Base-by-base conservation (phyloP, 2,113 vertebrate genomes). In the Eretmochelys imbricata region DNA sequence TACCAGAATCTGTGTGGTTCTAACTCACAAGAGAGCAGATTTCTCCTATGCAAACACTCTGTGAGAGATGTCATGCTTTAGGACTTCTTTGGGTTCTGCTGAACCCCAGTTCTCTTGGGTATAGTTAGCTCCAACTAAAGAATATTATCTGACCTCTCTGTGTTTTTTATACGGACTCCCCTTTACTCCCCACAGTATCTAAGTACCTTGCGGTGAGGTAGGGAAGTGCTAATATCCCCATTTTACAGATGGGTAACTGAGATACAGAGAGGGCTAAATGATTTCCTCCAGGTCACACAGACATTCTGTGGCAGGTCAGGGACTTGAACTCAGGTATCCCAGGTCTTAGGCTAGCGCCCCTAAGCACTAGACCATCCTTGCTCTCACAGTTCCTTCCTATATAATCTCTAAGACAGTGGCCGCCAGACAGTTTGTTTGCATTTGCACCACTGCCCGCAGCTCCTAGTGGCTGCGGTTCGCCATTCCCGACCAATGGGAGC, bases 101-200 rank as follows among this genome's bases (percentile, higher is more conserved):
- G 29, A 8, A 3, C 10, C 2, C 4, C 27, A 53, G 6, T 17
- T 19, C 13, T 25, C 46, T 53, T 53, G 8, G 11, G 17, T 20
- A 2, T 7, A 6, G 24, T 5, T 29, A 54, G 46, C 59, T 76
- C 14, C 7, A 3, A 4, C 1, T 0, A 42, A 5, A 49, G 31
- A 76, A 46, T 24, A 76, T 76, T 7, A 35, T 4, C 14, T 49
- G 2, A 3, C 51, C 29, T 14, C 1, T 27, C 72, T 84, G 17
- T 3, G 7, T 20, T 57, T 27, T 19, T 0, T 84, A 11, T 57
- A 11, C 20, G 5, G 29, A 25, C 13, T 25, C 42, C 5, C 62
- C 29, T 62, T 62, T 62, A 57, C 55, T 57, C 20, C 55, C 55
- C 25, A 13, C 14, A 35, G 13, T 65, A 65, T 17, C 62, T 35